phyloP scores from a whole-genome alignment of 2,797 vertebrate genomes.

The Halcyon smyrnensis region DNA sequence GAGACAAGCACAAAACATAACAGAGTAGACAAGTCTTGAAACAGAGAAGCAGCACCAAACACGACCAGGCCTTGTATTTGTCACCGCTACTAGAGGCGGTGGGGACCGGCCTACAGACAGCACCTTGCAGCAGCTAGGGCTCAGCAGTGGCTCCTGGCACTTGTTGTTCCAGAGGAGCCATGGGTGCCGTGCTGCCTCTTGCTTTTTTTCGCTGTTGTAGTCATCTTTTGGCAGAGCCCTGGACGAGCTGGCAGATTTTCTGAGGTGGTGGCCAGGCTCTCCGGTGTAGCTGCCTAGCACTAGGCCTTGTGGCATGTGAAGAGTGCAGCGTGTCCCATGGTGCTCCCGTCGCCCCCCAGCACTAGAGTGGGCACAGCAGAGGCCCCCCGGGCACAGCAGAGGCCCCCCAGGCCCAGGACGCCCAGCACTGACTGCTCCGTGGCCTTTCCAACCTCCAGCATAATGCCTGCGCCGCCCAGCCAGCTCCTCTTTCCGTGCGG shows the following conservation, averaged over 20 bases:
- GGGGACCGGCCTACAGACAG: background rate
- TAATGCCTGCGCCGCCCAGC: background rate
- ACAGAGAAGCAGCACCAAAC: background rate
- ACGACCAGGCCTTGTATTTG: background rate
- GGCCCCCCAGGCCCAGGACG: background rate
- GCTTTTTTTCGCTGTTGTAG: background rate
- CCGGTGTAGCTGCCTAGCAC: background rate
- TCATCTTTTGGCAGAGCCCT: background rate
- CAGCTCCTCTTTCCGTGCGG: background rate
- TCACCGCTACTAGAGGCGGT: background rate
- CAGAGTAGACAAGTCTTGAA: background rate
- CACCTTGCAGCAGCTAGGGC: background rate
- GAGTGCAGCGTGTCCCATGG: too few relatives aligned
- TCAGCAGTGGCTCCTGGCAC: background rate
- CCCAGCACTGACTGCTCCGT: background rate
- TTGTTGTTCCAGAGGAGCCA: background rate
- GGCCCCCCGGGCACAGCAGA: background rate
- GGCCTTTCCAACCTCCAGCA: background rate
- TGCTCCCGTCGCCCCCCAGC: too few relatives aligned
- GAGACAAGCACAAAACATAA: background rate
- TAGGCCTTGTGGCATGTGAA: background rate
- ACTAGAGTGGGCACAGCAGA: background rate
- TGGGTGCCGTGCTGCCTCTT: background rate
- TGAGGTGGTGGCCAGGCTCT: background rate
- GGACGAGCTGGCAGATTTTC: background rate